These are phyloP conservation scores for Arothron firmamentum DNA, from an alignment of 2,113 vertebrate genomes.

Conservation along the genomic window DNA sequence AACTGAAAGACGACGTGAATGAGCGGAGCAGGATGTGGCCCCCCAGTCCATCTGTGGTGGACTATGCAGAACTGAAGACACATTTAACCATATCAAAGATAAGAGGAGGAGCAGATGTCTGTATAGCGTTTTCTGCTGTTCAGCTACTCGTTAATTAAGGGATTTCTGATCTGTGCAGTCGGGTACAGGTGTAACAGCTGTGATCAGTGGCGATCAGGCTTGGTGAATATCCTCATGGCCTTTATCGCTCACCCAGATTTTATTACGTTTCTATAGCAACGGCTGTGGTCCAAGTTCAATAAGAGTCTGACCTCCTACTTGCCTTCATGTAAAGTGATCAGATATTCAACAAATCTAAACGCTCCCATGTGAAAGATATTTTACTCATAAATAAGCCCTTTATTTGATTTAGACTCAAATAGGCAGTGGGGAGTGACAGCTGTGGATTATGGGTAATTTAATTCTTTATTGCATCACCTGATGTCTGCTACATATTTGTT, in stretches of 20 bases:
- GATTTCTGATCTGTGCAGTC: slow-evolving; percentile 2
- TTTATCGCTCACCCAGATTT: neutral
- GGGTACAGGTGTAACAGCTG: neutral
- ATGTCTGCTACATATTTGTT: no score
- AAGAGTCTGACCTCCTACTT: no score
- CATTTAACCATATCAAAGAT: slow-evolving; percentile 57
- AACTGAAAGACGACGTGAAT: slow-evolving; percentile 14
- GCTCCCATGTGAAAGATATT: no score
- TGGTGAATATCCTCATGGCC: neutral
- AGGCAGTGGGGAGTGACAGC: no score
- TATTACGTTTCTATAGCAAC: neutral
- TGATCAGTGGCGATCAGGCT: neutral
- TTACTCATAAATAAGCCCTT: no score
- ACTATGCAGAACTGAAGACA: slow-evolving; percentile 27
- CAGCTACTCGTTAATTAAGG: slow-evolving; percentile 20
- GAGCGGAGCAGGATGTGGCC: slow-evolving; percentile 11
- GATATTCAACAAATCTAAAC: no score
- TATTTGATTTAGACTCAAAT: no score
- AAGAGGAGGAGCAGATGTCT: slow-evolving; percentile 53
- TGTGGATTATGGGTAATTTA: no score
- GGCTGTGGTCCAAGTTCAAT: no score
- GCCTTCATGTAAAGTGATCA: neutral
- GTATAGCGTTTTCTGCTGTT: slow-evolving; percentile 2
- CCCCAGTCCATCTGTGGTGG: slow-evolving; percentile 31
- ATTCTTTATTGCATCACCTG: no score